Base-by-base conservation (phyloP, 92 coral and sea anemone genomes). In the Palythoa grandis region DNA sequence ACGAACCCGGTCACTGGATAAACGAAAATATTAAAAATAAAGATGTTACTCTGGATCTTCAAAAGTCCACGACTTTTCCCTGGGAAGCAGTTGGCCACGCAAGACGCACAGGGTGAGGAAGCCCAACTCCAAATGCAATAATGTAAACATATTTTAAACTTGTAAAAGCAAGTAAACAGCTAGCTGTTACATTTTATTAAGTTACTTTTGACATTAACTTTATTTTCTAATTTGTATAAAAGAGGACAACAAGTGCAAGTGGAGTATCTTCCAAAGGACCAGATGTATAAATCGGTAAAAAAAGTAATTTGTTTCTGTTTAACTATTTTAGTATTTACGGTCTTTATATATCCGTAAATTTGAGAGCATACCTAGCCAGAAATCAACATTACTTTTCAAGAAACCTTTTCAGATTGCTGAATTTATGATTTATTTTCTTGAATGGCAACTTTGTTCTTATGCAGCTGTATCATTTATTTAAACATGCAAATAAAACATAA, bases 31-130 rank as follows among this genome's bases (percentile, higher is more conserved):
- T 29, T 29, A 29, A 29, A 29, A 29, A 60, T 17, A 43, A 80
- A 22, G 85, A 80, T n/a, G 6, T 80, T 11, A 67, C 74, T 24
- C 15, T 65, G 24, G 75, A 66, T 66, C 61, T 66, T 19, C 63
- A 66, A 43, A 80, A 80, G 14, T 40, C 61, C 29, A 11, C 29
- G 35, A 47, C 74, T 17, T 65, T 66, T 40, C 85, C 85, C 47
- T 80, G 85, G 85, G 74, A 80, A 40, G 74, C 72, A 39, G 74
- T 80, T 43, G 74, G 85, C 47, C 85, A 47, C 48, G 85, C 85
- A 47, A 80, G 57, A 66, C 85, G 85, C 47, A 80, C 74, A 16
- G 85, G 85, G 85, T 80, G 14, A 67, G 85, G 40, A 80, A 63
- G n/a, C 22, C 47, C 19, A 1, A 63, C 9, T 63, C 2, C 11